These are phyloP conservation scores for Carabus problematicus DNA, from an alignment of 2,888 invertebrate species.

Conservation along the genomic window DNA sequence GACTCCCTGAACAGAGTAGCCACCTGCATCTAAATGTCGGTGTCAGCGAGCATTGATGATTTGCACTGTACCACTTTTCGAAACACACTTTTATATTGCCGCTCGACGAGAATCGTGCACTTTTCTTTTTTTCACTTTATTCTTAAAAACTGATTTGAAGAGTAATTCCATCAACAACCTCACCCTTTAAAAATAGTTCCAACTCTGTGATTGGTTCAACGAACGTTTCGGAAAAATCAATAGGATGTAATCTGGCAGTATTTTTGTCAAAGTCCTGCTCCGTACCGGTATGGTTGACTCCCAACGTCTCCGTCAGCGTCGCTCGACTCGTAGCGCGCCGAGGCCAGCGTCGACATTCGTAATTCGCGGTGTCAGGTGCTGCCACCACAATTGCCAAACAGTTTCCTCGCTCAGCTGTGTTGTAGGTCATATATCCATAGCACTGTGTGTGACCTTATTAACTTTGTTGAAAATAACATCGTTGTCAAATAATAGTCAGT, in stretches of 20 bases:
- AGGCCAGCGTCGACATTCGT: slow-evolving; percentile 15
- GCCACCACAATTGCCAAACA: not conserved
- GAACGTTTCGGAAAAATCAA: slow-evolving; percentile 71
- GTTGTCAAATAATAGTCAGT: no score
- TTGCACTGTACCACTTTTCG: slow-evolving; percentile 28
- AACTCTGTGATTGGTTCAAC: slow-evolving; percentile 63
- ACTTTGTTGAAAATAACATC: no score
- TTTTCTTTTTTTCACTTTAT: slow-evolving; percentile 44
- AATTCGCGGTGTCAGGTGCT: slow-evolving; percentile 25
- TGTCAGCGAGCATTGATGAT: slow-evolving; percentile 45
- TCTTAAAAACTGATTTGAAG: slow-evolving; percentile 38
- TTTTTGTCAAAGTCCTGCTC: slow-evolving; percentile 59
- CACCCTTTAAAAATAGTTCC: slow-evolving; percentile 64
- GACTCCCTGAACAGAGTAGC: slow-evolving; percentile 73
- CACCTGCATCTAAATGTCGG: slow-evolving; percentile 66
- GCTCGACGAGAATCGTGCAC: slow-evolving; percentile 3
- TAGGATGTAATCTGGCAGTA: slow-evolving; percentile 66
- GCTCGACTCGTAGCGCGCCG: slow-evolving; percentile 49
- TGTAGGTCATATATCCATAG: no score
- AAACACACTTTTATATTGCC: slow-evolving; percentile 12
- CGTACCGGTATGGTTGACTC: slow-evolving; percentile 49
- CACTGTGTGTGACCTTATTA: no score
- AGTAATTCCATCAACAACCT: slow-evolving; percentile 58
- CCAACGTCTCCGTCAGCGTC: slow-evolving; percentile 59
- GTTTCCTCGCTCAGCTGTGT: no score